phyloP scores from a whole-genome alignment of 2,888 invertebrate genomes.

The Chaitophorus viminalis region DNA sequence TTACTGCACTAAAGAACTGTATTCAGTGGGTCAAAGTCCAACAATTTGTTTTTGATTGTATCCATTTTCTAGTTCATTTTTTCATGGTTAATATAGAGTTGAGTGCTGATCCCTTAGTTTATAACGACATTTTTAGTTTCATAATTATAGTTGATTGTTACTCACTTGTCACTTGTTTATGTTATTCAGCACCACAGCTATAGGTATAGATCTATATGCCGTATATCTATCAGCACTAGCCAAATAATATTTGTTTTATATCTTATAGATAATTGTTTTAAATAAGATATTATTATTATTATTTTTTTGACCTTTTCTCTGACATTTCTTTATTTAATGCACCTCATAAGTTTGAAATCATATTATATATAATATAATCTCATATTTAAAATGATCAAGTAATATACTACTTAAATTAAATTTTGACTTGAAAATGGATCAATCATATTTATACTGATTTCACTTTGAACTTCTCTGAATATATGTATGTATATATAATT shows the following conservation, averaged over 20 bases:
- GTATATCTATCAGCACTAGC: not conserved
- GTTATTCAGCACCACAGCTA: not conserved
- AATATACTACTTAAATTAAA: not conserved
- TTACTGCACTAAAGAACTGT: slow-evolving; percentile 31
- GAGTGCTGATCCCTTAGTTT: not conserved
- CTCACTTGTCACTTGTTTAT: not conserved
- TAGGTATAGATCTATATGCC: too few relatives aligned
- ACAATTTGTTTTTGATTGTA: slow-evolving; percentile 8
- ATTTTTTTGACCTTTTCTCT: too few relatives aligned
- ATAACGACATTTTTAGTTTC: not conserved
- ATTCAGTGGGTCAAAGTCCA: slow-evolving; percentile 17
- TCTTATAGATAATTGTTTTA: not conserved
- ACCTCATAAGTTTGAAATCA: not conserved
- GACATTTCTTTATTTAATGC: not conserved
- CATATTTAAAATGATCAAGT: not conserved
- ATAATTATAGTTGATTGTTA: not conserved
- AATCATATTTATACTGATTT: not conserved
- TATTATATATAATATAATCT: too few relatives aligned
- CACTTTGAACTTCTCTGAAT: slow-evolving; percentile 40
- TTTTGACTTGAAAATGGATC: not conserved
- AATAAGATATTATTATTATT: not conserved
- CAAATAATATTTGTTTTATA: slow-evolving; percentile 22
- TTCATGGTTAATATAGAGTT: not conserved
- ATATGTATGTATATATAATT: slow-evolving; percentile 41
- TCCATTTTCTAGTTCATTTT: not conserved